Conservation (phyloP, 2,888 invertebrate species). For the Chaetogeoica ovagalla region DNA sequence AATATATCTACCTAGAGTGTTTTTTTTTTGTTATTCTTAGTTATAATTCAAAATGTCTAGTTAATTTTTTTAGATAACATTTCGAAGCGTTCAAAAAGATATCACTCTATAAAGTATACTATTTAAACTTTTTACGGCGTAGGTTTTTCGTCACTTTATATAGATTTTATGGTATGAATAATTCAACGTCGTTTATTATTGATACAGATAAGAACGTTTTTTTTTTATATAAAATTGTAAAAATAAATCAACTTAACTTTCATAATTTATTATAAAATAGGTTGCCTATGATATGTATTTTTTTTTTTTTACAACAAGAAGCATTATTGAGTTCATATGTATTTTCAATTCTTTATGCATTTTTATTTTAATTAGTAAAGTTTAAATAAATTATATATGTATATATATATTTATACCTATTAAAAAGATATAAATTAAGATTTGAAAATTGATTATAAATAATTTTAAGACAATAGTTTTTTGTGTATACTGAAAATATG, state of each 20-base stretch:
- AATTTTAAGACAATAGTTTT: too few species aligned
- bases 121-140: background rate
- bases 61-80: background rate
- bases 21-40: background rate
- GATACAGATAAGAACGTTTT: background rate
- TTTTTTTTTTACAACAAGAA: too few species aligned
- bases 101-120: background rate
- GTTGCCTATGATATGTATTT: background rate
- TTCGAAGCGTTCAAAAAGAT: background rate
- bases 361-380: too few species aligned
- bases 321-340: too few species aligned
- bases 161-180: conserved; percentile 8
- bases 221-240: background rate
- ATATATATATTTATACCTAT: too few species aligned
- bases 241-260: conserved; percentile 13
- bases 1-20: background rate
- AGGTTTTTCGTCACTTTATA: background rate
- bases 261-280: conserved; percentile 2
- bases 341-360: too few species aligned
- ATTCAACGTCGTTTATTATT: conserved; percentile 10
- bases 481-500: too few species aligned
- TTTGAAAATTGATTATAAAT: too few species aligned
- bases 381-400: too few species aligned
- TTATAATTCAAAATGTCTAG: background rate
- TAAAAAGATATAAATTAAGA: too few species aligned